A percentile compares a stretch with the other conserved stretches of the same genome.
These are phyloP conservation scores for Trichogramma dendrolimi DNA, from an alignment of 2,888 invertebrate species.

Conservation along the genomic window DNA sequence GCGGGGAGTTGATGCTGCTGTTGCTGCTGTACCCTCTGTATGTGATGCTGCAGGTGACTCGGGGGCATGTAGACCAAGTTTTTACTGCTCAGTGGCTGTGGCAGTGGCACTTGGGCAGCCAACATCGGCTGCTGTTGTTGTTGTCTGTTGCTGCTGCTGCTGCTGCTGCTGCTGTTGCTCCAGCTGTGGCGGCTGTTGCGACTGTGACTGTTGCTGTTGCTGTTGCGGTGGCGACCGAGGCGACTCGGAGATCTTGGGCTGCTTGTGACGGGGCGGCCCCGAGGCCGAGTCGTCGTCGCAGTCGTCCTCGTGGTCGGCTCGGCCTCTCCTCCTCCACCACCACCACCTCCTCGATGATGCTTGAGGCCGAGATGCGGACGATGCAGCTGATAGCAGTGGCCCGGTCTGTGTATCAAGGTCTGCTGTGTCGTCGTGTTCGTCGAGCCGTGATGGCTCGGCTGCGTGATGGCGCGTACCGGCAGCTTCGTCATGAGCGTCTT, in stretches of 20 bases:
- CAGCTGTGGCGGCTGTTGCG: constrained; percentile 51
- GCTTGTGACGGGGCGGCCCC: constrained; percentile 29
- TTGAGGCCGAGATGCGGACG: constrained; percentile 50
- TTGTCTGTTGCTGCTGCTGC: constrained; percentile 34
- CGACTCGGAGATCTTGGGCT: constrained; percentile 20
- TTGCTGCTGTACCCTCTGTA: constrained; percentile 7
- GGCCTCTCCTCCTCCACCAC: constrained; percentile 49
- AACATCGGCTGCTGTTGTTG: constrained; percentile 12
- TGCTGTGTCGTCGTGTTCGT: constrained; percentile 1
- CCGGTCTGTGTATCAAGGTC: constrained; percentile 49
- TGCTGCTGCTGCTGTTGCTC: constrained; percentile 51
- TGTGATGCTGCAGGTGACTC: constrained; percentile 10
- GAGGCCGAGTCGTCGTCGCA: constrained; percentile 19
- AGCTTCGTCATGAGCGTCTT: constrained; percentile 60
- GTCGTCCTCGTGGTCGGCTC: constrained; percentile 36
- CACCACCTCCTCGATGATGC: constrained; percentile 60
- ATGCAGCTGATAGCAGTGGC: constrained; percentile 53
- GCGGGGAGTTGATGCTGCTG: constrained; percentile 14
- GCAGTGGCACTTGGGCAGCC: neutral
- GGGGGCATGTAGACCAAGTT: constrained; percentile 20
- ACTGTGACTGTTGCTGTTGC: constrained; percentile 28
- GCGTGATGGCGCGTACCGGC: constrained; percentile 56
- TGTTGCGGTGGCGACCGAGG: constrained; percentile 18
- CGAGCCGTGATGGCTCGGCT: constrained; percentile 26
- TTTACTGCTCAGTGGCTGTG: neutral